These are phyloP conservation scores for Hyla sarda DNA, from an alignment of 2,113 vertebrate species.

Conservation along the genomic window DNA sequence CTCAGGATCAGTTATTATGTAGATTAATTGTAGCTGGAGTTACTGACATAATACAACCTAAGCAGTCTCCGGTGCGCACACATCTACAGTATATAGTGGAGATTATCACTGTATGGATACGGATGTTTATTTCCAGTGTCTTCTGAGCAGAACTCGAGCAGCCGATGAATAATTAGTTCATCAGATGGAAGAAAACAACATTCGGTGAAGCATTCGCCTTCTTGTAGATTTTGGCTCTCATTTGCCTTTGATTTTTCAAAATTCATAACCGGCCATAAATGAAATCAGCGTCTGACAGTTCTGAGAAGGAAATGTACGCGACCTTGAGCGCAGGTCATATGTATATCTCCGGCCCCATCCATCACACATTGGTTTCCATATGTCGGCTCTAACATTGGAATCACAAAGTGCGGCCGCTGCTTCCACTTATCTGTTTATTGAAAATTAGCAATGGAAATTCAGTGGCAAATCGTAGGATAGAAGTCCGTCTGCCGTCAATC, in stretches of 20 bases:
- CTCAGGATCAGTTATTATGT: too few species aligned
- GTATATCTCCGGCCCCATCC: slow-evolving; percentile 4
- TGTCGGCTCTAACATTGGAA: background rate
- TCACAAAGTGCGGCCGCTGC: background rate
- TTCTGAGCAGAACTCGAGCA: too few species aligned
- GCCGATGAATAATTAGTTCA: too few species aligned
- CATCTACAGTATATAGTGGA: too few species aligned
- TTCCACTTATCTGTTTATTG: background rate
- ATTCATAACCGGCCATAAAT: slow-evolving; percentile 38
- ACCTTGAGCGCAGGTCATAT: slow-evolving; percentile 22
- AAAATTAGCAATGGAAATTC: slow-evolving; percentile 31
- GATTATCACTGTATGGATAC: too few species aligned
- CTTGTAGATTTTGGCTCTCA: background rate
- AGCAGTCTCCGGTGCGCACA: too few species aligned
- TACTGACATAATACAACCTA: too few species aligned
- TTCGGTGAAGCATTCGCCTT: background rate
- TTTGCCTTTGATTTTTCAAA: slow-evolving; percentile 25
- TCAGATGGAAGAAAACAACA: background rate
- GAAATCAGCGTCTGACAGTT: slow-evolving; percentile 6
- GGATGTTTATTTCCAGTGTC: too few species aligned
- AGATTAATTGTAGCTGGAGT: too few species aligned
- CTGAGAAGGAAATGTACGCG: background rate
- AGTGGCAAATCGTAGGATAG: background rate
- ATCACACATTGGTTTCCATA: background rate
- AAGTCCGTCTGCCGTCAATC: background rate